Evolutionary conservation across 2,797 vertebrate genomes (phyloP).

Genomic region (Propithecus deckenii): DNA sequence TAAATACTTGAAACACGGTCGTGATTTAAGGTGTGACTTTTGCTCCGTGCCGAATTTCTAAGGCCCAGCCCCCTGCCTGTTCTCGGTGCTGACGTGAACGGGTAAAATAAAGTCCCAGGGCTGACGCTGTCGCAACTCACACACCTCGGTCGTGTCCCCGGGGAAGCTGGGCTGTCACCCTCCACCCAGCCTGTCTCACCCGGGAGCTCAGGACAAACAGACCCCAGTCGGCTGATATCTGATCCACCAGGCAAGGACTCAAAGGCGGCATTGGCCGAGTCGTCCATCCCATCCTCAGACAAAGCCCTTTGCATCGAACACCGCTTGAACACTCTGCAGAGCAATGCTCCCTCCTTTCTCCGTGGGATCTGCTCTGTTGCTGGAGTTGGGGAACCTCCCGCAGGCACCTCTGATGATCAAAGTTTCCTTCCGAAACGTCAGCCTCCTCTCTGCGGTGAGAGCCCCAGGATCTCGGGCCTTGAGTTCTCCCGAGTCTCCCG

Average conservation of each 20-base stretch:
- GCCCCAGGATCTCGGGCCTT: not conserved
- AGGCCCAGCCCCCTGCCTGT: constrained; percentile 54
- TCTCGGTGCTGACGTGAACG: not conserved
- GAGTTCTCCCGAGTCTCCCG: not conserved
- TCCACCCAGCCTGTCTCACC: not conserved
- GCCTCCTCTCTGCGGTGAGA: not conserved
- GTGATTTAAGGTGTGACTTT: constrained; percentile 49
- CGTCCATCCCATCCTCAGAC: not conserved
- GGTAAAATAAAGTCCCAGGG: not conserved
- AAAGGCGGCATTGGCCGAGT: not conserved
- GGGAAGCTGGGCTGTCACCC: not conserved
- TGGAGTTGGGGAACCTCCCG: not conserved
- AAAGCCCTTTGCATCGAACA: not conserved
- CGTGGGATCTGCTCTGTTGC: not conserved
- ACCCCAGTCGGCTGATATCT: not conserved
- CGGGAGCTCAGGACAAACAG: not conserved
- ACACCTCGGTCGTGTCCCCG: fast-evolving
- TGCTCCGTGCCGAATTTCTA: constrained; percentile 38
- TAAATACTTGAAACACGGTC: constrained; percentile 59
- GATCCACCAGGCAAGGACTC: not conserved
- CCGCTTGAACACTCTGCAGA: not conserved
- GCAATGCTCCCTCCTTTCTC: not conserved
- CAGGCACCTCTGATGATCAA: not conserved
- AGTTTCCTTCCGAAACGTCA: not conserved
- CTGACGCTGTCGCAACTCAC: not conserved